Evolutionary conservation across 2,888 invertebrate genomes (phyloP).

Genomic region (Gasteruption jaculator): DNA sequence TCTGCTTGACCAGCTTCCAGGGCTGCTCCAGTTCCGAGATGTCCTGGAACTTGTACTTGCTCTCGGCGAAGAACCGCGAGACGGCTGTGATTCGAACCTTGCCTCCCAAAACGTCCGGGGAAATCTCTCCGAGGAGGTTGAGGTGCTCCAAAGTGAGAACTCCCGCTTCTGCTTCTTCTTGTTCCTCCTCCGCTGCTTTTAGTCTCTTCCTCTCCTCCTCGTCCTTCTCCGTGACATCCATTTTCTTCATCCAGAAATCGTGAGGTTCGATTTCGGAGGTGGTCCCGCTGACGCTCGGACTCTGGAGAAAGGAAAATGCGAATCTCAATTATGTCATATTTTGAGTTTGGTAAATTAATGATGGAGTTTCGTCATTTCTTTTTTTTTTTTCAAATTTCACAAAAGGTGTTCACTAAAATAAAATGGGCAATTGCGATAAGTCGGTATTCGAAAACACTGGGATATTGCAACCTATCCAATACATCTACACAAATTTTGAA

Average conservation of each 20-base stretch:
- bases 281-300: too few relatives aligned
- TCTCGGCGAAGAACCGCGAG: not conserved
- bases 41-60: slow-evolving; percentile 7
- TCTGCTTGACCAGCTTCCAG: slow-evolving; percentile 38
- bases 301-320: slow-evolving; percentile 4
- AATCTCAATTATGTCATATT: too few relatives aligned
- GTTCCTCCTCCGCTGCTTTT: slow-evolving; percentile 8
- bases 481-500: too few relatives aligned
- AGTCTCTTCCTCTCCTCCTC: too few relatives aligned
- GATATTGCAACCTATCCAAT: too few relatives aligned
- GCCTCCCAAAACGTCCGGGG: slow-evolving; percentile 24
- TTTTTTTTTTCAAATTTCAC: too few relatives aligned
- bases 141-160: slow-evolving; percentile 26
- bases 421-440: too few relatives aligned
- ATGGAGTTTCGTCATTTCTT: too few relatives aligned
- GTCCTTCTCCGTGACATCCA: too few relatives aligned
- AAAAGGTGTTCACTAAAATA: too few relatives aligned
- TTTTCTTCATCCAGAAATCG: not conserved
- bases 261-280: slow-evolving; percentile 17
- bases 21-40: slow-evolving; percentile 28
- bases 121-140: slow-evolving; percentile 28
- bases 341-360: too few relatives aligned
- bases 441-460: too few relatives aligned
- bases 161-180: slow-evolving; percentile 14
- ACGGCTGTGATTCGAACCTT: slow-evolving; percentile 24